Conservation (phyloP, 2,888 invertebrate genomes). For the Aphidoletes aphidimyza region DNA sequence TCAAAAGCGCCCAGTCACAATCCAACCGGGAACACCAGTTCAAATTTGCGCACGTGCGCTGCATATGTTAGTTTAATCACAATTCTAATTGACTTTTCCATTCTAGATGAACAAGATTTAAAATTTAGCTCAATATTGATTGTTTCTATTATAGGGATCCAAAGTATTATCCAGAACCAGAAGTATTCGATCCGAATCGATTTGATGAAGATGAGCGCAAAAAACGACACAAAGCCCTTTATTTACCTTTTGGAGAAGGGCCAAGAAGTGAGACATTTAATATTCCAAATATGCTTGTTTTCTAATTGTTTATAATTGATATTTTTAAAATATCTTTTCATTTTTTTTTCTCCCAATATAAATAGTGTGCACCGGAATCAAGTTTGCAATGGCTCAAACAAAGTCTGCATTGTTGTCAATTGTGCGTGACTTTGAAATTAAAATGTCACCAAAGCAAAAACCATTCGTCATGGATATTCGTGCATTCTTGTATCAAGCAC, state of each 20-base stretch:
- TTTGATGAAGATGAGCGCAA: constrained; percentile 62
- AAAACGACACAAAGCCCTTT: constrained; percentile 60
- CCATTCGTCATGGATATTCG: constrained; percentile 60
- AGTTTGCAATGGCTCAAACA: constrained; percentile 60
- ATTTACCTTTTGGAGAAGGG: constrained; percentile 62
- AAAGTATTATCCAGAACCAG: constrained; percentile 64
- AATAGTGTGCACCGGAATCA: constrained; percentile 59
- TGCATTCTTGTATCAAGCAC: constrained; percentile 56
- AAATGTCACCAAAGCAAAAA: constrained; percentile 59
- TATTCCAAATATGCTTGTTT: too few species aligned
- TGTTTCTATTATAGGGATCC: constrained; percentile 59
- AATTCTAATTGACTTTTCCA: too few species aligned
- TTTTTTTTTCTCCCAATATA: background rate
- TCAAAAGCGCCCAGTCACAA: constrained; percentile 57
- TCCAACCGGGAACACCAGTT: constrained; percentile 62
- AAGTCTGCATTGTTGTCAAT: constrained; percentile 59
- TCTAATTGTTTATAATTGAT: background rate
- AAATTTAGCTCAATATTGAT: too few species aligned
- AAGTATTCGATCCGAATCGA: constrained; percentile 65
- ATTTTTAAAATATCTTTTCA: background rate
- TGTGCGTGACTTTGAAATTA: constrained; percentile 59
- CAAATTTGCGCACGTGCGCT: constrained; percentile 62
- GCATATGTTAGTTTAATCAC: constrained; percentile 59
- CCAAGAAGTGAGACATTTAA: constrained; percentile 56
- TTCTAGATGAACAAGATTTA: too few species aligned